Evolutionary conservation across 2,113 vertebrate species (phyloP), one percentile per base, ranked within the genome.

Genomic region (Pipra filicauda): DNA sequence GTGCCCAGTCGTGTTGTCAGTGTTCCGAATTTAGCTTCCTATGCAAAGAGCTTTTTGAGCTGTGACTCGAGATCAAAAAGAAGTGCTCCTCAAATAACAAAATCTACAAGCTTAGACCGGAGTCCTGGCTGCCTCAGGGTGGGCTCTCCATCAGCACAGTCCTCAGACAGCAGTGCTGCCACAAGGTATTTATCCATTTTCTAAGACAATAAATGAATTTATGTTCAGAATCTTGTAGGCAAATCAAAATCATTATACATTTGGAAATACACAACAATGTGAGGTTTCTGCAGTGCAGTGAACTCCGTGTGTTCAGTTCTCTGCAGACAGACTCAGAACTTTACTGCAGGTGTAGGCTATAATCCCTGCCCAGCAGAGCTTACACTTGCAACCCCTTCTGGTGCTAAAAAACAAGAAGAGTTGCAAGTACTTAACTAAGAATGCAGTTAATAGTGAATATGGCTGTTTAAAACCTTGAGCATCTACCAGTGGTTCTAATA

Each of bases 1-100:
- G 97, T 97, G 21, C 98, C 98, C 85, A 98, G 98, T 87, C 98
- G 98, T 21, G 98, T 98, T 96, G 98, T 98, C 97, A 99, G 98
- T 39, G 98, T 98, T 93, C 98, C 98, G 4, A 98, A 98, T 94
- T 97, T 98, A 41, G 97, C 98, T 82, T 97, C 98, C 75, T 98
- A 98, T 0, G 99, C 99, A 35, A 99, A 98, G 97, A 98, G 96
- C 95, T 98, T 99, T 85, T 95, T 98, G 95, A 98, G 96, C 15
- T 98, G 98, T 15, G 98, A 98, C 51, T 91, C 96, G 94, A 98
- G 93, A 95, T 95, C 98, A 24, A 98, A 97, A 94, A 96, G 97
- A 96, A 96, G 69, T 66, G 82, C 97, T 93, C 93, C 98, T 75
- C 98, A 97, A 6, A 95, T 98, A 66, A 97, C 96, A 28, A 98